phyloP scores from a whole-genome alignment of 2,113 vertebrate species.

The Ageneiosus marmoratus region DNA sequence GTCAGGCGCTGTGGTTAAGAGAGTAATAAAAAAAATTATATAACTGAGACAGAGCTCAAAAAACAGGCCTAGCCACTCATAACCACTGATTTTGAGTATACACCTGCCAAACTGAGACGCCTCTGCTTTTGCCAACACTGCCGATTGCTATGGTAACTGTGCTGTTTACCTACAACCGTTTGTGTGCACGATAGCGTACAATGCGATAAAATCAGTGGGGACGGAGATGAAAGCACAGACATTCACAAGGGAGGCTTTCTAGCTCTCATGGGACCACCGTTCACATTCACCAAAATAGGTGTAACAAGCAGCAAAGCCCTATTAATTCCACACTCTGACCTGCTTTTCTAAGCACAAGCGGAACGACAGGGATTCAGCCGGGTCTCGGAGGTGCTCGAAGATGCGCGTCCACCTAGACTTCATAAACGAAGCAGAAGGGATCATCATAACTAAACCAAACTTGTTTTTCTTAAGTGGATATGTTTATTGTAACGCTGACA shows the following conservation, averaged over 20 bases:
- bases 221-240: constrained; percentile 76
- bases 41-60: constrained; percentile 1
- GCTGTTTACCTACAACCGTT: constrained; percentile 77
- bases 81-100: constrained; percentile 36
- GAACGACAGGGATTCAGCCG: neutral
- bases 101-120: constrained; percentile 26
- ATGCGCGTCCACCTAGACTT: constrained; percentile 56
- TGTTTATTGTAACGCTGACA: constrained; percentile 75
- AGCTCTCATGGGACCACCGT: constrained; percentile 61
- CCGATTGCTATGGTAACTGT: constrained; percentile 76
- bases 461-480: constrained; percentile 68
- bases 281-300: constrained; percentile 75
- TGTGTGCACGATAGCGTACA: constrained; percentile 75
- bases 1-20: constrained; percentile 32
- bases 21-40: constrained; percentile 37
- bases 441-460: constrained; percentile 67
- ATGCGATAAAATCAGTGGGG: constrained; percentile 74
- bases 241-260: constrained; percentile 66
- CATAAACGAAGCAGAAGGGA: constrained; percentile 54
- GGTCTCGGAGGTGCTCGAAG: constrained; percentile 27
- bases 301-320: constrained; percentile 75
- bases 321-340: constrained; percentile 63
- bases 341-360: constrained; percentile 50
- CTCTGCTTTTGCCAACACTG: constrained; percentile 68
- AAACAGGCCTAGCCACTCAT: constrained; percentile 33